These are phyloP conservation scores for Poeciliopsis infans DNA, from an alignment of 2,797 vertebrate genomes.

Conservation along the genomic window DNA sequence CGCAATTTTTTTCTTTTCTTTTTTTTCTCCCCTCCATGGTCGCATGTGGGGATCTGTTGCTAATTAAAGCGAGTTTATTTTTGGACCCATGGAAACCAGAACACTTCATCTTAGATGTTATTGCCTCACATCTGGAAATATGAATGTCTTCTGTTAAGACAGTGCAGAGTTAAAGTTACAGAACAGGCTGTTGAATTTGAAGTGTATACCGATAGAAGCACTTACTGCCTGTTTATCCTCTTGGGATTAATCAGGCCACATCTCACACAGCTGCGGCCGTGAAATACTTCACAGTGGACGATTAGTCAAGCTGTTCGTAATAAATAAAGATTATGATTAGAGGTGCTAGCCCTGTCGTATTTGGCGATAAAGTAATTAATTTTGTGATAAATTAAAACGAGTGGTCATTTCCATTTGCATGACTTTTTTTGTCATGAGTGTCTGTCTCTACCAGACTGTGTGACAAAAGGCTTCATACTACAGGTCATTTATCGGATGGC, in stretches of 20 bases:
- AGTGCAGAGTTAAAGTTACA: background rate
- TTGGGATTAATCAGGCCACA: background rate
- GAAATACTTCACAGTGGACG: background rate
- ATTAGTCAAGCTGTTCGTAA: background rate
- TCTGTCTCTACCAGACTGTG: too few relatives aligned
- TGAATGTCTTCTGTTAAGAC: background rate
- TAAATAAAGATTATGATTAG: background rate
- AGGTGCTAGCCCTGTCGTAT: background rate
- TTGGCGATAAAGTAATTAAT: too few relatives aligned
- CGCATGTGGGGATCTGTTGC: background rate
- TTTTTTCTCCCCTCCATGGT: background rate
- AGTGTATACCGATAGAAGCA: background rate
- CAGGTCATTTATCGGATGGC: too few relatives aligned
- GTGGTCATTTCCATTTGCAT: background rate
- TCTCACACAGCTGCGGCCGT: background rate
- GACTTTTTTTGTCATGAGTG: background rate
- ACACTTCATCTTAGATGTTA: background rate
- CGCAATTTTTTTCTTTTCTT: background rate
- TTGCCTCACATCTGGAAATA: constrained; percentile 10
- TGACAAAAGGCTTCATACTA: too few relatives aligned
- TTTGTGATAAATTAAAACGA: too few relatives aligned
- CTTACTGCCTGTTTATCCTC: background rate
- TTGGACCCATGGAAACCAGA: background rate
- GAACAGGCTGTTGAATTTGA: background rate
- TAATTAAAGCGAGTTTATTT: constrained; percentile 16